phyloP scores from a whole-genome alignment of 2,888 invertebrate genomes.

The Ephialtes manifestator region DNA sequence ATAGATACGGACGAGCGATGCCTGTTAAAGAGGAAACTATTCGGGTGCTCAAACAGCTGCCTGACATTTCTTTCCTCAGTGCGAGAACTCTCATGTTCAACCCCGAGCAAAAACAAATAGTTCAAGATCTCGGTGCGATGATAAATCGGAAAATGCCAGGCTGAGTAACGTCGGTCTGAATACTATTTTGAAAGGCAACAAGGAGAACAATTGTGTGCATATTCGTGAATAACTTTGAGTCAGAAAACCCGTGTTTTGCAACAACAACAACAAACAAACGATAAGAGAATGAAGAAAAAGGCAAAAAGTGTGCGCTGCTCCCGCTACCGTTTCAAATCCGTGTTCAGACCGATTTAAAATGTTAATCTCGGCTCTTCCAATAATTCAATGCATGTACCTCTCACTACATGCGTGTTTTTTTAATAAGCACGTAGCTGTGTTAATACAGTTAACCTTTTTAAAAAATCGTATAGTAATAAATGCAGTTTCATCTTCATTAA shows the following conservation, averaged over 20 bases:
- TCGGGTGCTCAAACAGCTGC: conserved; percentile 82
- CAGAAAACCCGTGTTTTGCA: conserved; percentile 35
- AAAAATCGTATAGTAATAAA: no score
- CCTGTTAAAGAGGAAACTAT: conserved; percentile 81
- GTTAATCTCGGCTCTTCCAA: conserved; percentile 68
- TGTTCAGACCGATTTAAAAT: conserved; percentile 80
- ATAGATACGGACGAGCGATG: conserved; percentile 82
- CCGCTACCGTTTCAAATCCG: conserved; percentile 81
- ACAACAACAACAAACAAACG: conserved; percentile 25
- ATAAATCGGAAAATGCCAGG: conserved; percentile 85
- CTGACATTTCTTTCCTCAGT: conserved; percentile 83
- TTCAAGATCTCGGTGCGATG: conserved; percentile 83
- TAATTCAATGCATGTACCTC: conserved; percentile 72
- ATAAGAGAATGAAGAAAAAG: conserved; percentile 47
- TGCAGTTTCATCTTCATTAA: no score
- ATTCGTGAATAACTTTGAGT: conserved; percentile 35
- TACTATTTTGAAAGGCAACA: conserved; percentile 79
- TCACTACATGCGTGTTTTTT: neutral
- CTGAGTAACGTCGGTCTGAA: conserved; percentile 86
- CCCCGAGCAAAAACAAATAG: conserved; percentile 83
- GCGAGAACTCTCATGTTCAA: conserved; percentile 83
- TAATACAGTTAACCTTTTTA: no score
- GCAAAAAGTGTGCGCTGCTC: conserved; percentile 68
- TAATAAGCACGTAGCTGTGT: neutral
- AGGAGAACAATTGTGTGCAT: conserved; percentile 60